Evolutionary conservation across 2,113 vertebrate species (phyloP).

Genomic region (Amphiprion ocellaris): DNA sequence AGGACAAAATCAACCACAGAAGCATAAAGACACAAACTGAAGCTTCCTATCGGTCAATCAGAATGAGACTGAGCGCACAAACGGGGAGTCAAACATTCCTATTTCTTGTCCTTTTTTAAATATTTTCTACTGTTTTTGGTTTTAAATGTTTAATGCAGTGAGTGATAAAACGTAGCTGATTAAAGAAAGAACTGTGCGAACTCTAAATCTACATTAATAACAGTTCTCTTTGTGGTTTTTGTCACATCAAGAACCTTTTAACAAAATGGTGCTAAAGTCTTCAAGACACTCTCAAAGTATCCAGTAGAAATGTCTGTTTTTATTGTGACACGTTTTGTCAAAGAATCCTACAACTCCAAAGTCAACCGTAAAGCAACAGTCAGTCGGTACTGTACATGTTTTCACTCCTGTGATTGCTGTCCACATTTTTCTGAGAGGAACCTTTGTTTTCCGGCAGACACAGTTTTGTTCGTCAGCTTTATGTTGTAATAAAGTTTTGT

Average conservation of each 20-base stretch:
- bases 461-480: constrained; percentile 84
- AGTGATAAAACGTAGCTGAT: not conserved
- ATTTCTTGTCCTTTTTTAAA: constrained; percentile 8
- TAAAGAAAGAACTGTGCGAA: not conserved
- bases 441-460: constrained; percentile 62
- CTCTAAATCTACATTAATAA: constrained; percentile 17
- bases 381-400: constrained; percentile 49
- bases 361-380: constrained; percentile 31
- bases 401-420: constrained; percentile 41
- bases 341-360: constrained; percentile 50
- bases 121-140: constrained; percentile 8
- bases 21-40: constrained; percentile 25
- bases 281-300: constrained; percentile 25
- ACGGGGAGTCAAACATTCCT: constrained; percentile 10
- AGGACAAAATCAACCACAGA: constrained; percentile 28
- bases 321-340: constrained; percentile 26
- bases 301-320: constrained; percentile 38
- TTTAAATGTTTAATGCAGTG: not conserved
- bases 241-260: constrained; percentile 33
- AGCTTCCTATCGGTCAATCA: constrained; percentile 28
- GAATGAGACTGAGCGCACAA: constrained; percentile 17
- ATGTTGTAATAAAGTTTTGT: constrained; percentile 87
- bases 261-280: constrained; percentile 75
- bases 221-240: constrained; percentile 17
- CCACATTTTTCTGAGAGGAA: constrained; percentile 35